Evolutionary conservation across 2,797 vertebrate species (phyloP).

Genomic region (Limosa lapponica): DNA sequence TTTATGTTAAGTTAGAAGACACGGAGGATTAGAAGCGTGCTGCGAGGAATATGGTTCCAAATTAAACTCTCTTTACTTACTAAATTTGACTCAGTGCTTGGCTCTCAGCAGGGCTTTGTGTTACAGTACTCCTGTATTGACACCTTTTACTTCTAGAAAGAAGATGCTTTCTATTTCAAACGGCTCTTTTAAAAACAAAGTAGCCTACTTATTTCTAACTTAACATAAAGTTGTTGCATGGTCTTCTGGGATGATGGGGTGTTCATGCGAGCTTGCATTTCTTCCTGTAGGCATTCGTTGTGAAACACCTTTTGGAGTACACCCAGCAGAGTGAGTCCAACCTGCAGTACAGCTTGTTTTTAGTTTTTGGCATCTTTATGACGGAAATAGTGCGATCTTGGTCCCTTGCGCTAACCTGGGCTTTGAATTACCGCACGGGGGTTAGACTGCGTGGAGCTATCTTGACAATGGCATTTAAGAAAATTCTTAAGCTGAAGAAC

Average conservation of each 20-base stretch:
- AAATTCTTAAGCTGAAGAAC: slow-evolving; percentile 90
- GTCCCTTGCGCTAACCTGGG: slow-evolving; percentile 94
- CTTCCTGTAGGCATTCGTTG: slow-evolving; percentile 92
- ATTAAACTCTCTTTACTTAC: slow-evolving; percentile 50
- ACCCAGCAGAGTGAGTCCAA: slow-evolving; percentile 85
- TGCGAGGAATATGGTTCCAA: slow-evolving; percentile 40
- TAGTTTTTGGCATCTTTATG: slow-evolving; percentile 89
- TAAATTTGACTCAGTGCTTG: slow-evolving; percentile 59
- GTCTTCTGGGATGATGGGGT: slow-evolving; percentile 46
- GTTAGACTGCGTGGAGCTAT: slow-evolving; percentile 89
- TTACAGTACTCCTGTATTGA: slow-evolving; percentile 36
- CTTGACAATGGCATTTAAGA: slow-evolving; percentile 91
- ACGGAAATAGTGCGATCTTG: slow-evolving; percentile 91
- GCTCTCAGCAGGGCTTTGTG: slow-evolving; percentile 59
- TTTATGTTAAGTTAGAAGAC: slow-evolving; percentile 86
- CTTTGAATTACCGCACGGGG: slow-evolving; percentile 92
- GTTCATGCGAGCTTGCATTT: slow-evolving; percentile 82
- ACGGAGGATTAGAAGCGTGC: slow-evolving; percentile 51
- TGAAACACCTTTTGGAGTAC: slow-evolving; percentile 93
- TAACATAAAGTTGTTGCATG: slow-evolving; percentile 80
- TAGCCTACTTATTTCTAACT: slow-evolving; percentile 81
- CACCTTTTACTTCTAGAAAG: slow-evolving; percentile 57
- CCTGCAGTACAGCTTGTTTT: slow-evolving; percentile 88
- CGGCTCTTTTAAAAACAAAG: slow-evolving; percentile 31
- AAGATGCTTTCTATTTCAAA: slow-evolving; percentile 61